Base-by-base conservation (phyloP, 2,113 vertebrate genomes). In the Manacus vitellinus region DNA sequence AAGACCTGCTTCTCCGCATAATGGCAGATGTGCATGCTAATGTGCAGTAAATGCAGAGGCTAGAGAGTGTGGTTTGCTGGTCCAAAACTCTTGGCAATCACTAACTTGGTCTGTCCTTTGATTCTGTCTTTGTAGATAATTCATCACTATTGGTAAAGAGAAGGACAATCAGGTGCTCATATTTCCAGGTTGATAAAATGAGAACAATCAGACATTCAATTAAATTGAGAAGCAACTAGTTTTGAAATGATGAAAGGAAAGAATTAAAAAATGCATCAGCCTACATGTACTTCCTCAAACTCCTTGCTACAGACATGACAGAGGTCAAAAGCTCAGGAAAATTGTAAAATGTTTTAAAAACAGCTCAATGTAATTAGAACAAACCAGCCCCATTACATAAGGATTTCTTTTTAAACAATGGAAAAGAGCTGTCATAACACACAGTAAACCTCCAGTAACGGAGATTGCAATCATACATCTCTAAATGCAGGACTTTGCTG, bases 161-260 rank as follows among this genome's bases (percentile, higher is more conserved):
- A 72, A 37, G 14, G 18, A 46, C 73, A 52, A 68, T 54, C 39
- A 75, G 17, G 27, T 44, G 46, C 31, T 88, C 13, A 0, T 49
- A 84, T 56, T n/a, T 90, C 68, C 31, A 23, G 52, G 37, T 1
- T 61, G 43, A 78, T 59, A 66, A 89, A 81, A 80, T 9, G 31
- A 91, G 72, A 92, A 90, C 28, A 88, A 66, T 43, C 35, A 89
- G 46, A 74, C 14, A 46, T 28, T 68, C 56, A 66, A 66, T 92
- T 65, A 82, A 89, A 33, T 52, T 1, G 7, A 92, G 86, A 86
- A 80, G 61, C 51, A 86, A 59, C 17, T 28, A 43, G 31, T 88
- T 90, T 80, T 90, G 79, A 83, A 88, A 76, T 39, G 43, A 92
- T 82, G 49, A 89, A 90, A 92, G 33, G 54, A 90, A 94, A 90